phyloP scores from a whole-genome alignment of 2,113 vertebrate species.

The Sinocyclocheilus anshuiensis region DNA sequence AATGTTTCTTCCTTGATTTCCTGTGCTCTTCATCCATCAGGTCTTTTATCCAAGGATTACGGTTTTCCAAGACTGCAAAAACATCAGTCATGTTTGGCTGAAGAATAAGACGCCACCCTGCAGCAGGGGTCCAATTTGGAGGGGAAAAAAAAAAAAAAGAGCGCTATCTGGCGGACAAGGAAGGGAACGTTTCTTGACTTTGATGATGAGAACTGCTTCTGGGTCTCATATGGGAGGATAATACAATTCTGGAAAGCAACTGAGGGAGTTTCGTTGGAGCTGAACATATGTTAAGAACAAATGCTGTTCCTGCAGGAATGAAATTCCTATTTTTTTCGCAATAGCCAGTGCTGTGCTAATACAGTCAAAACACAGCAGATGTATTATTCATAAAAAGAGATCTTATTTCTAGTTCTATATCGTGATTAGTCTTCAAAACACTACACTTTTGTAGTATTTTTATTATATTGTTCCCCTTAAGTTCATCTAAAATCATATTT shows the following conservation, averaged over 20 bases:
- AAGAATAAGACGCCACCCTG: conserved; percentile 9
- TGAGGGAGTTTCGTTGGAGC: not conserved
- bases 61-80: conserved; percentile 17
- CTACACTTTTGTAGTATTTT: not conserved
- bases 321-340: not conserved
- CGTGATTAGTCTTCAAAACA: not conserved
- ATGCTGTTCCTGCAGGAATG: not conserved
- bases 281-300: not conserved
- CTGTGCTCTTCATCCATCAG: conserved; percentile 22
- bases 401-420: too few species aligned
- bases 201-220: not conserved
- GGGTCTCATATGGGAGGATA: not conserved
- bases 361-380: not conserved
- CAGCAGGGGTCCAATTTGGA: conserved; percentile 9
- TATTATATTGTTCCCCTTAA: not conserved
- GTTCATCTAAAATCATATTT: not conserved
- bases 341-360: not conserved
- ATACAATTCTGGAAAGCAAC: not conserved
- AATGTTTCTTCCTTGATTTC: conserved; percentile 30
- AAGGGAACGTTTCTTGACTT: not conserved
- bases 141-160: not conserved
- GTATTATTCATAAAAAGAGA: not conserved
- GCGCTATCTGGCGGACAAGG: conserved; percentile 23
- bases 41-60: conserved; percentile 37
- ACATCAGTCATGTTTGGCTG: conserved; percentile 32